Conservation (phyloP, 1,140 invertebrate genomes). For the Anastrepha obliqua region DNA sequence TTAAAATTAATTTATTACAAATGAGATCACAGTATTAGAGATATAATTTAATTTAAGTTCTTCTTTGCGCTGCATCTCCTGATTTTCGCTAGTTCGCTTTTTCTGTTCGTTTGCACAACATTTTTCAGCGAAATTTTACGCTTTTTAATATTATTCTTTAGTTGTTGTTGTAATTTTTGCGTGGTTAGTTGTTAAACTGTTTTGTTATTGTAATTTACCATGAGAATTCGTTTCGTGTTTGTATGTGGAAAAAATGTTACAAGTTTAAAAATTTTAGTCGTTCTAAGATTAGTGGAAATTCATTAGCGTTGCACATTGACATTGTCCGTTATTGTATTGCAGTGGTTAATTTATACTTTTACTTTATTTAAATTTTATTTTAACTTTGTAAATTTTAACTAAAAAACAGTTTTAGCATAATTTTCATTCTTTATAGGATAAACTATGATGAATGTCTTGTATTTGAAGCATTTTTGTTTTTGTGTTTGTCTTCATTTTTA, state of each 20-base stretch:
- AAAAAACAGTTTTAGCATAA: slow-evolving; percentile 16
- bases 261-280: too few relatives aligned
- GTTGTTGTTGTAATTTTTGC: slow-evolving; percentile 28
- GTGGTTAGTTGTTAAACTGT: slow-evolving; percentile 62
- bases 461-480: slow-evolving; percentile 17
- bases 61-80: slow-evolving; percentile 43
- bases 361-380: neutral
- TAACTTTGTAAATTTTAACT: slow-evolving; percentile 21
- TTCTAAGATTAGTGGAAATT: neutral
- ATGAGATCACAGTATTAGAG: slow-evolving; percentile 75
- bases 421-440: slow-evolving; percentile 10
- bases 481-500: neutral
- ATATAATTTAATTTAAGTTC: slow-evolving; percentile 72
- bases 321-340: neutral
- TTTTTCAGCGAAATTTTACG: neutral
- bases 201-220: slow-evolving; percentile 33
- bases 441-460: slow-evolving; percentile 42
- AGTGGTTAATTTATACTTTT: slow-evolving; percentile 4
- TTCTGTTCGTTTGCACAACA: slow-evolving; percentile 14
- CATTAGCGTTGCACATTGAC: neutral
- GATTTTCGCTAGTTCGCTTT: slow-evolving; percentile 35
- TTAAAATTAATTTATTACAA: slow-evolving; percentile 71
- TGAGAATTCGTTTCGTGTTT: neutral
- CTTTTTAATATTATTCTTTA: slow-evolving; percentile 25
- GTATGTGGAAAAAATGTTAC: neutral